Base-by-base conservation (phyloP, 2,113 vertebrate genomes). In the Labeo catla region DNA sequence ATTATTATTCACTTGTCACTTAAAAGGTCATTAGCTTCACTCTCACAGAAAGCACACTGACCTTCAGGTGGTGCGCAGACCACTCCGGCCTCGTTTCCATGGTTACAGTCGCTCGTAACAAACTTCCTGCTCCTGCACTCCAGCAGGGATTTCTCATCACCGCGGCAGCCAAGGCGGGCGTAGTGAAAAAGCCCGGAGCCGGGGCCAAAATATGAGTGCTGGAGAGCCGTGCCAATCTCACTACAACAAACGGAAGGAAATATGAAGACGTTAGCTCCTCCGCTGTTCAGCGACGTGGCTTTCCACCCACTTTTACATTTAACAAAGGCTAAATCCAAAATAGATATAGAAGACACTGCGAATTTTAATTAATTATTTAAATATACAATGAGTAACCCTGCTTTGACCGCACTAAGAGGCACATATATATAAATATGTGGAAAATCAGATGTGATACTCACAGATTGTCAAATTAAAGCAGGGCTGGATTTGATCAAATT, bases 51-150 rank as follows among this genome's bases (percentile, higher is more conserved):
- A 83, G 21, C n/a, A 65, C 86, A 86, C 94, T 95, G 94, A 98
- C 97, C 97, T 96, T 97, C 95, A 63, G 96, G 96, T 50, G 95
- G 94, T 8, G 93, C 93, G 23, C 97, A 98, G 84, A 92, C 65
- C 1, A 93, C 94, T 50, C 93, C 96, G 0, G 91, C 91, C 43
- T 96, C 95, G 82, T 93, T 94, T 85, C 96, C 95, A 90, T 96
- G 95, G 89, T 91, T 94, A 90, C 97, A 98, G 91, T 94, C 91
- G 34, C 95, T 95, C 19, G 94, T 94, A 88, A 93, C 66, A 57
- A 95, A 95, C 83, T 95, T 94, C 93, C 84, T 93, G 89, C 96
- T 96, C 84, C 85, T 89, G 91, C 97, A 98, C 43, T 93, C 91
- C 63, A 96, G 93, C 87, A 97, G 90, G 81, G 92, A 93, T 89